Evolutionary conservation across 2,888 invertebrate species (phyloP), one percentile per base, ranked within the genome.

Genomic region (Ceramica pisi): DNA sequence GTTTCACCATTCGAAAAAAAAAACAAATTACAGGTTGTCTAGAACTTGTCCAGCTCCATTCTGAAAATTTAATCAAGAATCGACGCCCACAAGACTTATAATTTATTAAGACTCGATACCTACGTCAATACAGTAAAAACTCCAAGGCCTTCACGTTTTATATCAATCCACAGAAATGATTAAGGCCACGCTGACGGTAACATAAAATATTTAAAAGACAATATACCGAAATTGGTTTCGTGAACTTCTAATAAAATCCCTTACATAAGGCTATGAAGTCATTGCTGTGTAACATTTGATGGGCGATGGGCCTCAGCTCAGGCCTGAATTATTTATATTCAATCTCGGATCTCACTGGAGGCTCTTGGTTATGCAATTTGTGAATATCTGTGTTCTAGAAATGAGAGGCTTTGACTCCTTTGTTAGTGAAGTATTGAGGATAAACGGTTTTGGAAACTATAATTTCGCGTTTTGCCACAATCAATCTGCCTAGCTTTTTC

Each of bases 291-390:
- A 72, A 72, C 55, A 51, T 77, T 77, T 84, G 75, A 81, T 76
- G 72, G 62, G 74, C 76, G 44, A 64, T 68, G 57, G 60, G 46
- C 46, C 16, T 19, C 46, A 19, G 46, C 44, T 74, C 46, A 67
- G 35, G 16, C 38, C 64, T 86, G 89, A 88, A 88, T 88, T 86
- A 89, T 89, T 87, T 87, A 88, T 87, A 84, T 86, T 86, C 88
- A 90, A 89, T 90, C 85, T 87, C 70, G 77, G 67, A 81, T 69
- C 67, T 75, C 74, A 75, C 67, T 66, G 59, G 81, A 65, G 66
- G 65, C 63, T 72, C 75, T 78, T 73, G 71, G 57, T 73, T 67
- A 62, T 78, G 78, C 83, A 86, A 88, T 88, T 86, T 88, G 83
- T 82, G 82, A 56, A 67, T 81, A 71, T 78, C 67, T 75, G 68